Evolutionary conservation across 1,140 invertebrate genomes (phyloP).

Genomic region (Matsumurasca onukii): DNA sequence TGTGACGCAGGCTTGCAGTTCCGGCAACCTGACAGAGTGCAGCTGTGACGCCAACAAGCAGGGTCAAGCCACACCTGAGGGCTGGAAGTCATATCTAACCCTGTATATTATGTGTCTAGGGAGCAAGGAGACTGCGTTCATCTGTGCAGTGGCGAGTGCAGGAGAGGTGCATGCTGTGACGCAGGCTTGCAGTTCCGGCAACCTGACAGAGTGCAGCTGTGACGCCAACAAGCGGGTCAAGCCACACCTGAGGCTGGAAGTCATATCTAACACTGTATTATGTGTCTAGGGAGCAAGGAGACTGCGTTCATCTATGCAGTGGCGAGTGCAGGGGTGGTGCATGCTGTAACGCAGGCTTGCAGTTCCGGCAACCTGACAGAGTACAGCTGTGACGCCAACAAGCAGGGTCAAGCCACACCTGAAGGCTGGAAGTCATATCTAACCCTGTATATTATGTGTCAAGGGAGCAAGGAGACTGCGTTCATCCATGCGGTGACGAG

Average conservation of each 20-base stretch:
- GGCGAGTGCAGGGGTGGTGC: constrained; percentile 65
- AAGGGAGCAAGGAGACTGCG: constrained; percentile 66
- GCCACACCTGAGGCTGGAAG: constrained; percentile 55
- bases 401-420: constrained; percentile 52
- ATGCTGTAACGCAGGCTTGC: constrained; percentile 64
- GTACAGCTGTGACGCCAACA: constrained; percentile 61
- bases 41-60: constrained; percentile 59
- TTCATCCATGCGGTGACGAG: constrained; percentile 67
- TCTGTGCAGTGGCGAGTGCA: constrained; percentile 66
- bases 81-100: too few relatives aligned
- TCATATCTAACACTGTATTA: too few relatives aligned
- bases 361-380: constrained; percentile 65
- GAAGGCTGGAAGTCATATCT: constrained; percentile 69
- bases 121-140: constrained; percentile 66
- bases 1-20: constrained; percentile 63
- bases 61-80: constrained; percentile 54
- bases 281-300: constrained; percentile 60
- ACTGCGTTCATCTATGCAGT: constrained; percentile 69
- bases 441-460: constrained; percentile 39
- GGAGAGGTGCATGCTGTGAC: constrained; percentile 67
- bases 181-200: constrained; percentile 62
- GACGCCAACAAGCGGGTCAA: constrained; percentile 54
- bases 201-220: constrained; percentile 66
- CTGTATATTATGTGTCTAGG: constrained; percentile 52
- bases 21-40: constrained; percentile 66